These are phyloP conservation scores for Hyposoter dolosus DNA, from an alignment of 2,888 invertebrate genomes.

Conservation along the genomic window DNA sequence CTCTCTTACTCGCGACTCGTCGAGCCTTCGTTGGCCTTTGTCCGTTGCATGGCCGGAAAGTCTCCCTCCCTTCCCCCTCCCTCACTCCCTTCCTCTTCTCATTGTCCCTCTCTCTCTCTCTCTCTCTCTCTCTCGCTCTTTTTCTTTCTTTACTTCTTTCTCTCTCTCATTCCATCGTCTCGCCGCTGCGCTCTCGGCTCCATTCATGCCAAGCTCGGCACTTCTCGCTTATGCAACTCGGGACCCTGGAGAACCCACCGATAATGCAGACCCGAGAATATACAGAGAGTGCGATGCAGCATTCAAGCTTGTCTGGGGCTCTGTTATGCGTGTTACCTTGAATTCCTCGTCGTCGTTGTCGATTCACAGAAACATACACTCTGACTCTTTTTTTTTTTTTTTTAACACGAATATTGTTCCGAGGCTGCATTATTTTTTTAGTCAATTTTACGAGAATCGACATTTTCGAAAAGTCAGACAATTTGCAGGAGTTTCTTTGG, in stretches of 20 bases:
- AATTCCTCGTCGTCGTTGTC: constrained; percentile 42
- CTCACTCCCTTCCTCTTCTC: constrained; percentile 57
- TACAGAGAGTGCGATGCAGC: constrained; percentile 40
- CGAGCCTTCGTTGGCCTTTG: constrained; percentile 58
- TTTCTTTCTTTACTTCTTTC: constrained; percentile 29
- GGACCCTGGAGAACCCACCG: constrained; percentile 67
- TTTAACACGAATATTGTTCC: background rate
- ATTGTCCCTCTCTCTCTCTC: constrained; percentile 57
- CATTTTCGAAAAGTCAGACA: background rate
- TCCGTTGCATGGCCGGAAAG: constrained; percentile 60
- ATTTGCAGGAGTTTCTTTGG: background rate
- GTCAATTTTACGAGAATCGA: background rate
- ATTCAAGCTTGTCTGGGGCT: constrained; percentile 18
- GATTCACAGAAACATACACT: constrained; percentile 18
- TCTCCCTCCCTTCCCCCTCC: constrained; percentile 24
- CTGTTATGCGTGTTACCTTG: constrained; percentile 19
- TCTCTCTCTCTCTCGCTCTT: constrained; percentile 39
- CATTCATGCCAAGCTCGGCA: constrained; percentile 77
- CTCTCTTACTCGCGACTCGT: constrained; percentile 36
- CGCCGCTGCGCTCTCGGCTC: constrained; percentile 68
- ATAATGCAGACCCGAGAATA: constrained; percentile 43
- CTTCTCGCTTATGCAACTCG: constrained; percentile 77
- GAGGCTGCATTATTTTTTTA: background rate
- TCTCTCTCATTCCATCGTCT: constrained; percentile 33
- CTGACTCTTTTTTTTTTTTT: background rate